Evolutionary conservation across 1,140 invertebrate species (phyloP).

Genomic region (Plectus sambesii): DNA sequence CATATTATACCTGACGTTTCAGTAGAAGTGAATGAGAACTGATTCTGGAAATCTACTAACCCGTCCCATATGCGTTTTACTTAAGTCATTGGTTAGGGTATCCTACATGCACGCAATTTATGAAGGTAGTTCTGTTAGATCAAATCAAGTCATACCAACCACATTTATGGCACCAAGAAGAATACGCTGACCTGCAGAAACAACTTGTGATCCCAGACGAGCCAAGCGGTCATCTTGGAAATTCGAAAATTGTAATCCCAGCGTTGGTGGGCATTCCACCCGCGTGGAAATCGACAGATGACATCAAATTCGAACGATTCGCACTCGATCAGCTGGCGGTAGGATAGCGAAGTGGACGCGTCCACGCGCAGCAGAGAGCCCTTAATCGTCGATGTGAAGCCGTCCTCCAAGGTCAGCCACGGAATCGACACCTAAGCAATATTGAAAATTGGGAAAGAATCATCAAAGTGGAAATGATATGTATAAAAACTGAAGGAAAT

Average conservation of each 20-base stretch:
- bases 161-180: conserved; percentile 2
- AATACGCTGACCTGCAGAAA: conserved; percentile 45
- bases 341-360: conserved; percentile 49
- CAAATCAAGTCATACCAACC: background rate
- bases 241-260: conserved; percentile 49
- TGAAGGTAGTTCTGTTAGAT: no score
- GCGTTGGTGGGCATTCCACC: conserved; percentile 50
- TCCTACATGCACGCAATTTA: no score
- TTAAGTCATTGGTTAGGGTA: no score
- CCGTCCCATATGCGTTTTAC: no score
- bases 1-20: no score
- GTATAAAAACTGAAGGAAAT: conserved; percentile 4
- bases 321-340: conserved; percentile 48
- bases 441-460: background rate
- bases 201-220: conserved; percentile 50
- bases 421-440: conserved; percentile 28
- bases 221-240: conserved; percentile 47
- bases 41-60: no score
- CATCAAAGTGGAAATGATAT: background rate
- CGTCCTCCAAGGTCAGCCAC: conserved; percentile 38
- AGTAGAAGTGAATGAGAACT: no score
- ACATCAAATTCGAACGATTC: conserved; percentile 50
- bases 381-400: conserved; percentile 26
- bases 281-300: conserved; percentile 46
- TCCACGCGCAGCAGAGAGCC: conserved; percentile 33